Evolutionary conservation across 30 jellyfish, hydroid and myxozoan species (phyloP), one percentile per base, ranked within the genome.

Genomic region (Hydractinia echinata): DNA sequence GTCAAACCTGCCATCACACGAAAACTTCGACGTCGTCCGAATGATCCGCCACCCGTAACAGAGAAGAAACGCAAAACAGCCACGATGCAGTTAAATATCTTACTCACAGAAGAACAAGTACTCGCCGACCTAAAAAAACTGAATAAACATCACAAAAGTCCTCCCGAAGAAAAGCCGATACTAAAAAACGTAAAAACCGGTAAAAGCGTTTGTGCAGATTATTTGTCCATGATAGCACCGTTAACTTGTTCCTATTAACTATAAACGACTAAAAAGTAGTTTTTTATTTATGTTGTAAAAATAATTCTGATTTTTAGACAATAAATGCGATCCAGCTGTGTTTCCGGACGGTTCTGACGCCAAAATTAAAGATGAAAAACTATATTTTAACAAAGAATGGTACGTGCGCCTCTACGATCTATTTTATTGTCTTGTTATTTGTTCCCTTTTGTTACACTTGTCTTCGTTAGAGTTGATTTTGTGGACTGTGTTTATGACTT

Each of bases 31-130:
- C 87, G 99, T 51, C 72, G 99, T 30, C 95, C 96, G 19, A 84
- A 88, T 64, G 99, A 94, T 66, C 99, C 99, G 19, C 99, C 95
- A 5, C 99, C 99, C 5, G 97, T 85, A 54, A 87, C 99, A 14
- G 99, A 94, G 20, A 91, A 84, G 79, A 94, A 94, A 60, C 81
- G 90, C 56, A 81, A 95, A 74, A 86, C 83, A 55, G 85, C 91
- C 10, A 4, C 81, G 76, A 86, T 92, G 44, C 99, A 86, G 76
- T 76, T 94, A 76, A 86, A 81, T 70, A 81, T 84, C 10, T 79
- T 94, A 67, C 84, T 94, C 82, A 16, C 87, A 16, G 99, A 94
- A 50, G 99, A 94, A 53, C 88, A 87, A 51, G 88, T 94, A 30
- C 58, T 84, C 66, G 79, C 95, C 10, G 99, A 94, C 58, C 78